Base-by-base conservation (phyloP, 2,888 invertebrate genomes). In the Xylota sylvarum region DNA sequence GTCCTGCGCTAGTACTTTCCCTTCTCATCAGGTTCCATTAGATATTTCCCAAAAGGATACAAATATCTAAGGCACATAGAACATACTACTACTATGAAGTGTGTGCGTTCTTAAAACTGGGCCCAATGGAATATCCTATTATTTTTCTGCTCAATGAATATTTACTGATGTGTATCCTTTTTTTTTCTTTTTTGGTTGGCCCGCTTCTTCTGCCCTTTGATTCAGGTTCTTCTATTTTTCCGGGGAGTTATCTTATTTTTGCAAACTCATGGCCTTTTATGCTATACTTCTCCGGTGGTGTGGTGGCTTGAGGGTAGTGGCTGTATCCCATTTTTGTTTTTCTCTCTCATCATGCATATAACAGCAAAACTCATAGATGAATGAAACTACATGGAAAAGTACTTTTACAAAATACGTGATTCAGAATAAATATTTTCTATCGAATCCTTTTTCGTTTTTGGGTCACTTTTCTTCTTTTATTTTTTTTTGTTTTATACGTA, bases 101-200 rank as follows among this genome's bases (percentile, higher is more conserved):
- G 79, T 69, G 65, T 81, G 65, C 64, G 60, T 72, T 77, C 69
- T 79, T 23, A 77, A 86, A 86, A 86, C 82, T 82, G 77, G 77
- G 73, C 86, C 86, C 86, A 82, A 77, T 73, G 86, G 86, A 82
- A 86, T 86, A 86, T 86, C 76, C 82, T 82, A 86, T 86, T 86
- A 86, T 86, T 86, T 86, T 86, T 86, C 86, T 86, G 86, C 86
- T 86, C 86, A 82, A 86, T 86, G 86, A 86, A 86, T 86, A 86
- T 86, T 86, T 86, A 86, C 86, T 86, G 86, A 82, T 82, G 82
- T 86, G 82, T 82, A 82, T 86, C 86, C 81, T 65, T 72, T 77
- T 78, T 77, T 58, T 37, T 69, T n/a, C n/a, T 23, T 23, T 70
- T 52, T 52, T 58, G 32, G 76, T 70, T 80, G 74, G 74, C 46